Conservation (phyloP, 2,888 invertebrate genomes). For the Panzeria rudis region DNA sequence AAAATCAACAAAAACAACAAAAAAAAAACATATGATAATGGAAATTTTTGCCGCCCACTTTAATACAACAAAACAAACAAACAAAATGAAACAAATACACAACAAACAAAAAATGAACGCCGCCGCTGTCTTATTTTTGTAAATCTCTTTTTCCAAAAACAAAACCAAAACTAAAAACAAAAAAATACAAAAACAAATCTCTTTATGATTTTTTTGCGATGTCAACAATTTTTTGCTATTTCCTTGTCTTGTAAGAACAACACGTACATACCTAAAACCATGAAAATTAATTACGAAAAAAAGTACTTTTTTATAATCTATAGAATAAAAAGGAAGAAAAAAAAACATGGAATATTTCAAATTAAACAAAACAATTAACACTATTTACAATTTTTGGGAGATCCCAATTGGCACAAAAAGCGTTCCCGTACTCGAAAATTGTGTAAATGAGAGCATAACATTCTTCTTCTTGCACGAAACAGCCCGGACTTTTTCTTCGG, state of each 20-base stretch:
- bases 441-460: no score
- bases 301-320: conserved; percentile 70
- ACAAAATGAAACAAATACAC: conserved; percentile 63
- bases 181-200: conserved; percentile 55
- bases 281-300: conserved; percentile 63
- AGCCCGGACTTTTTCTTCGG: no score
- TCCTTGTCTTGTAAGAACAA: conserved; percentile 73
- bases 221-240: conserved; percentile 82
- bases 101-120: conserved; percentile 71
- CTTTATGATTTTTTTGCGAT: conserved; percentile 79
- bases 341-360: conserved; percentile 8
- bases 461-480: no score
- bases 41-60: conserved; percentile 73
- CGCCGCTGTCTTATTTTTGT: conserved; percentile 77
- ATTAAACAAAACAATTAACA: conserved; percentile 32
- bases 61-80: conserved; percentile 67
- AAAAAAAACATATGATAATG: conserved; percentile 65
- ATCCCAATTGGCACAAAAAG: no score
- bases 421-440: no score
- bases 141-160: conserved; percentile 71
- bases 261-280: conserved; percentile 56
- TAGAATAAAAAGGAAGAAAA: conserved; percentile 24
- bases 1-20: conserved; percentile 23
- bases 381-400: conserved; percentile 11
- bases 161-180: conserved; percentile 44